Conservation (phyloP, 2,888 invertebrate species). For the Oxyteleia sp. region DNA sequence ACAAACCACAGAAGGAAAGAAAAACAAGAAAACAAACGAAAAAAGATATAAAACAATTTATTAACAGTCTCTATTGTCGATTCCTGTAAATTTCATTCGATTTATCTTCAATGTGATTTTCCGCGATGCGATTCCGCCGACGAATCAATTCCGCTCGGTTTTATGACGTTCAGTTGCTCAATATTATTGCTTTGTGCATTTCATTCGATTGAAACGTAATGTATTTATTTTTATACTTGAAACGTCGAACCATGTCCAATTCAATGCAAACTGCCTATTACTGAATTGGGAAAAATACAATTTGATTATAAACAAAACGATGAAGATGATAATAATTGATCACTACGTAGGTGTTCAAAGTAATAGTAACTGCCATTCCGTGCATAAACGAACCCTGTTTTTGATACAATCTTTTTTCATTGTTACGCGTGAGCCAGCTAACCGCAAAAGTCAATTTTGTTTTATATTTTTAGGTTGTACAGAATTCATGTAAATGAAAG, state of each 20-base stretch:
- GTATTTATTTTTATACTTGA: slow-evolving; percentile 21
- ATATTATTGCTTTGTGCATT: slow-evolving; percentile 12
- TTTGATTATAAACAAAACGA: slow-evolving; percentile 47
- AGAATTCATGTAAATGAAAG: slow-evolving; percentile 48
- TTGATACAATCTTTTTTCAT: not conserved
- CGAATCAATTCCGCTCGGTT: slow-evolving; percentile 14
- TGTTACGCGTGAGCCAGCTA: not conserved
- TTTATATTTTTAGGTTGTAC: slow-evolving; percentile 67
- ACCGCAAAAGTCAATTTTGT: slow-evolving; percentile 12
- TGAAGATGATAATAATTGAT: slow-evolving; percentile 6
- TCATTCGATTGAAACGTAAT: not conserved
- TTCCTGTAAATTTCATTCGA: slow-evolving; percentile 11
- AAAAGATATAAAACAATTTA: too few species aligned
- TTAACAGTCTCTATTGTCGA: slow-evolving; percentile 50
- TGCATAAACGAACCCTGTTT: slow-evolving; percentile 6
- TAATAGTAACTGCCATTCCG: slow-evolving; percentile 29
- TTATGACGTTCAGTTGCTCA: slow-evolving; percentile 41
- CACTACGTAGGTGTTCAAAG: slow-evolving; percentile 7
- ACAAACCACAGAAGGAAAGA: too few species aligned
- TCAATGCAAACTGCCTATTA: slow-evolving; percentile 54
- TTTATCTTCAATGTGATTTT: slow-evolving; percentile 47
- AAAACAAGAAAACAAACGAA: too few species aligned
- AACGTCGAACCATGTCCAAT: slow-evolving; percentile 7
- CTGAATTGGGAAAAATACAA: slow-evolving; percentile 79
- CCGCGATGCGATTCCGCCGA: slow-evolving; percentile 26